Evolutionary conservation across 2,113 vertebrate genomes (phyloP).

Genomic region (Varanus komodoensis): DNA sequence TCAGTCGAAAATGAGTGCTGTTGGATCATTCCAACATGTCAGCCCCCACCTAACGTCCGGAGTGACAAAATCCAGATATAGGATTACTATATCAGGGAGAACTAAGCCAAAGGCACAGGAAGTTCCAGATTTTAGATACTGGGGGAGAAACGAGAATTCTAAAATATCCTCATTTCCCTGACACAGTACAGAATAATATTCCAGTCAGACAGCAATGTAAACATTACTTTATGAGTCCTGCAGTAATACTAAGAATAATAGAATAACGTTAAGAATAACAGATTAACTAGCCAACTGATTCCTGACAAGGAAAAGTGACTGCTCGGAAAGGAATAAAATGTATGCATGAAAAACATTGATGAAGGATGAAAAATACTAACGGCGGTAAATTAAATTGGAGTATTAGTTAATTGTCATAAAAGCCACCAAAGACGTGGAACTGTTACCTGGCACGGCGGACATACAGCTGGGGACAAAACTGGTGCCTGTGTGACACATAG

Average conservation of each 20-base stretch:
- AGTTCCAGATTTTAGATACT: neutral
- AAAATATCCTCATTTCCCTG: neutral
- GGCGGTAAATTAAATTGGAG: neutral
- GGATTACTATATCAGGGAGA: neutral
- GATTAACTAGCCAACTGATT: neutral
- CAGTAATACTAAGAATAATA: neutral
- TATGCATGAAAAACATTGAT: neutral
- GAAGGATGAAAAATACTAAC: neutral
- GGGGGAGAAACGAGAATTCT: neutral
- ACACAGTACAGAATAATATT: neutral
- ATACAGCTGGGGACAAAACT: conserved; percentile 74
- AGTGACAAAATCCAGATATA: neutral
- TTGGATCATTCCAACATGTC: neutral
- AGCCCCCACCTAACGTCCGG: no score
- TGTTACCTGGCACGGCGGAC: conserved; percentile 87
- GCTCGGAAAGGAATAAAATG: neutral
- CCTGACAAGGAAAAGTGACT: neutral
- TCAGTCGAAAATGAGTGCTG: neutral
- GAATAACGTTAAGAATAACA: neutral
- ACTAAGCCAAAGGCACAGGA: neutral
- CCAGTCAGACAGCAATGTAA: neutral
- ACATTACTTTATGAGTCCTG: neutral
- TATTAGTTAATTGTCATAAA: neutral
- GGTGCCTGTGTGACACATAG: conserved; percentile 78
- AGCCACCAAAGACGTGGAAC: neutral